Base-by-base conservation (phyloP, 2,888 invertebrate genomes). In the Tortrix viridana region DNA sequence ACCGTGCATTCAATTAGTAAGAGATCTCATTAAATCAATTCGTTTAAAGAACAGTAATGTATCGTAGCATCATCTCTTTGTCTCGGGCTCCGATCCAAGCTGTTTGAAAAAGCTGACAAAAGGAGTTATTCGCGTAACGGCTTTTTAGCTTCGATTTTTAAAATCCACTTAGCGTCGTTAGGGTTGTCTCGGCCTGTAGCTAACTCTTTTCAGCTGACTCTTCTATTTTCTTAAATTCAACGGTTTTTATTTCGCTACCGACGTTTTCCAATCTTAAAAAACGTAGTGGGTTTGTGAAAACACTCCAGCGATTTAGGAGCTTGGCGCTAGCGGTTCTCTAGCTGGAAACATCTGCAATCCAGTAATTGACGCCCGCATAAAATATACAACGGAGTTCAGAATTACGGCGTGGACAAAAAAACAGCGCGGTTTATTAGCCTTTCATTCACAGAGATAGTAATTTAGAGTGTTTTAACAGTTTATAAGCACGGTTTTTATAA, bases 21-120 rank as follows among this genome's bases (percentile, higher is more conserved):
- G 87, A 85, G 84, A 84, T 85, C 82, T 84, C 83, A 83, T 85
- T 90, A 88, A 89, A 89, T 89, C 89, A 88, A 88, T 87, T 88
- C 83, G 84, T 83, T 85, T 77, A 81, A 77, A 72, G 74, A 87
- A 87, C 89, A 87, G 86, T 86, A 84, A 89, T 80, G 81, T 86
- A 89, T 83, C 77, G 83, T 73, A 74, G 75, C 73, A 77, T 75
- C 77, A 76, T 71, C 76, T 83, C 84, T 88, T 88, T 90, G 87
- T 88, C 86, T 86, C 82, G 80, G 89, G 89, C 88, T 80, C 74
- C 77, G 74, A 81, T 89, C 88, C 89, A 90, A 88, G 84, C 87
- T 88, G 87, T 84, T 85, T 78, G 81, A 84, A 82, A 82, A 81
- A 76, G 57, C 48, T 63, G 63, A 63, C 57, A 58, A 63, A 63